Evolutionary conservation across 1,140 invertebrate genomes (phyloP).

Genomic region (Aphelenchoides fujianensis): DNA sequence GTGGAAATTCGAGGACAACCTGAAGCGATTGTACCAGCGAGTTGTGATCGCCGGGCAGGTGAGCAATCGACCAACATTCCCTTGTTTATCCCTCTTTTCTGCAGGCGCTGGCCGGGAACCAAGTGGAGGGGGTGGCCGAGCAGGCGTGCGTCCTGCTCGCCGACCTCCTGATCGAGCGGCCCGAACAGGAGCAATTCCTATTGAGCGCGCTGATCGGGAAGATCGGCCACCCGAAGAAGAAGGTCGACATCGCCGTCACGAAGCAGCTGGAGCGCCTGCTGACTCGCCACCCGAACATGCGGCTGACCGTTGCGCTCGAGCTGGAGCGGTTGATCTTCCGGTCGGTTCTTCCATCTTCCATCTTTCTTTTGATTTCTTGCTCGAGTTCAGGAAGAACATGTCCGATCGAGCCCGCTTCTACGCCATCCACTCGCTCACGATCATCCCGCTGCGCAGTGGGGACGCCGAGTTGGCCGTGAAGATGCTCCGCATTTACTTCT

Average conservation of each 20-base stretch:
- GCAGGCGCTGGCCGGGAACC: constrained; percentile 26
- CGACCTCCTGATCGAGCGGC: constrained; percentile 75
- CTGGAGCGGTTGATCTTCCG: constrained; percentile 84
- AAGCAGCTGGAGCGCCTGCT: constrained; percentile 80
- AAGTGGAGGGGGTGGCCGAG: constrained; percentile 50
- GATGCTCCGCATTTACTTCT: constrained; percentile 86
- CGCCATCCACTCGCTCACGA: constrained; percentile 82
- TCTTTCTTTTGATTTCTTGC: constrained; percentile 44
- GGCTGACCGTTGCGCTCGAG: constrained; percentile 77
- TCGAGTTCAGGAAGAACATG: constrained; percentile 67
- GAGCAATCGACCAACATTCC: constrained; percentile 74
- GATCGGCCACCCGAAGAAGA: constrained; percentile 83
- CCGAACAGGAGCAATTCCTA: constrained; percentile 82
- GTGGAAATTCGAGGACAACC: constrained; percentile 78
- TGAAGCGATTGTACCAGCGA: constrained; percentile 75
- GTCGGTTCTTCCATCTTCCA: constrained; percentile 72
- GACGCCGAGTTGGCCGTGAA: constrained; percentile 75
- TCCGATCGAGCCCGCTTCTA: constrained; percentile 83
- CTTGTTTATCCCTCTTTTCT: constrained; percentile 55
- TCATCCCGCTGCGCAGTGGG: constrained; percentile 73
- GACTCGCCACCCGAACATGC: constrained; percentile 84
- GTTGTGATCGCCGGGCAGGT: constrained; percentile 71
- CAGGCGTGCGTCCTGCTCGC: constrained; percentile 67
- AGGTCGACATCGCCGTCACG: constrained; percentile 80
- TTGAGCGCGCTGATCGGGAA: constrained; percentile 84